These are phyloP conservation scores for Laticauda laticaudata DNA, from an alignment of 2,113 vertebrate species.

Conservation along the genomic window DNA sequence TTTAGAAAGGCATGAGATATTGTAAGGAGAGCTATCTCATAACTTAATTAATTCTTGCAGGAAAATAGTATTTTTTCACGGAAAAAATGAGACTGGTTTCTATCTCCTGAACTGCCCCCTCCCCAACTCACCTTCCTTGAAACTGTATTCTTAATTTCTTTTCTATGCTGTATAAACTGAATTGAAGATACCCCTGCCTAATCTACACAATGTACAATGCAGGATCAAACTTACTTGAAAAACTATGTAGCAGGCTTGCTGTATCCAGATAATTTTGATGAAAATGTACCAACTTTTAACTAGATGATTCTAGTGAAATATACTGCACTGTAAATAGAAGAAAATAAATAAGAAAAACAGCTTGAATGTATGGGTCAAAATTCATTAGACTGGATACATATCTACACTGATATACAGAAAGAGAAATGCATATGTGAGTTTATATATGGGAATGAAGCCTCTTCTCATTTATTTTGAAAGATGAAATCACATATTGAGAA, in stretches of 20 bases:
- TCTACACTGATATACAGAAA: not conserved
- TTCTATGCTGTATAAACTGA: not conserved
- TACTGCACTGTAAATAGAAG: not conserved
- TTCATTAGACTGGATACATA: not conserved
- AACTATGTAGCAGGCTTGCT: not conserved
- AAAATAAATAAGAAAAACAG: not conserved
- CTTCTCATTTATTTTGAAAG: not conserved
- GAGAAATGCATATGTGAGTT: not conserved
- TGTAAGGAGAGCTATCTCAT: not conserved
- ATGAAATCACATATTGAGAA: not conserved
- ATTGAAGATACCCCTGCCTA: not conserved
- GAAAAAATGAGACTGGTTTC: not conserved
- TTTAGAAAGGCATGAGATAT: not conserved
- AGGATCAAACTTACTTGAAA: not conserved
- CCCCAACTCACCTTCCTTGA: not conserved
- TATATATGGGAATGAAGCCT: not conserved
- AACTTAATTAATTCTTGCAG: constrained; percentile 12
- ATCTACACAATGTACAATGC: not conserved
- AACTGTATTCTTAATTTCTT: constrained; percentile 1
- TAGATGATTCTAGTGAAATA: not conserved
- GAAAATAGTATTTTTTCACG: not conserved
- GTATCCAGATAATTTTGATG: not conserved
- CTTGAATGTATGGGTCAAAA: not conserved
- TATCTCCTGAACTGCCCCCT: not conserved
- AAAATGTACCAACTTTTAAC: not conserved